A percentile compares a stretch with the other conserved stretches of the same genome.
Conservation (phyloP, 92 coral and sea anemone species). For the Phymanthus crucifer region DNA sequence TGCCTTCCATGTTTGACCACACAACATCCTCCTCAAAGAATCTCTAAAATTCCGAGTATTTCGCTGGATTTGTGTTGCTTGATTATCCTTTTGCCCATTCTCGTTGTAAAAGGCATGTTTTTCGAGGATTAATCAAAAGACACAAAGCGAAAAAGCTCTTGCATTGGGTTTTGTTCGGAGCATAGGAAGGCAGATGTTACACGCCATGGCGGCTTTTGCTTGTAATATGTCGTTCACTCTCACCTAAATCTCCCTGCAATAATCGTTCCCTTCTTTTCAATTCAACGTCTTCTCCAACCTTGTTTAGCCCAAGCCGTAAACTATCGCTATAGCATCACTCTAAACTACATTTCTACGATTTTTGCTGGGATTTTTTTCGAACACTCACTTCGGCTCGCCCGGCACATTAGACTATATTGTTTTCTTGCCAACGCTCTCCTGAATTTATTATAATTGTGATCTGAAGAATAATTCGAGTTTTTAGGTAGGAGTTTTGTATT, state of each 20-base stretch:
- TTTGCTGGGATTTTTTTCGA: neutral
- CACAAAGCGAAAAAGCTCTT: conserved; percentile 12
- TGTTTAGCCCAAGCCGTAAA: neutral
- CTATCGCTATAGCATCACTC: neutral
- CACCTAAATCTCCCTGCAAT: neutral
- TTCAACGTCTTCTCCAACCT: neutral
- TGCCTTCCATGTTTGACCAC: conserved; percentile 11
- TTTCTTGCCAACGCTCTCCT: conserved; percentile 3
- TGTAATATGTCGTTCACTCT: neutral
- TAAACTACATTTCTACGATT: neutral
- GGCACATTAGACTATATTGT: neutral
- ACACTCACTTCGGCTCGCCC: neutral
- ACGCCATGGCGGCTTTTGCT: neutral
- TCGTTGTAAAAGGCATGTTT: conserved; percentile 2
- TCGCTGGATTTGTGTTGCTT: conserved; percentile 27
- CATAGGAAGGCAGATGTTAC: conserved; percentile 26
- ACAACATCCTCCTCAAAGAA: conserved; percentile 12
- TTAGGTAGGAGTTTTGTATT: neutral
- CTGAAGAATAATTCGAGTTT: neutral
- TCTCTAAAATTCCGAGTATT: conserved; percentile 42
- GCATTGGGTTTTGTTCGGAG: conserved; percentile 15
- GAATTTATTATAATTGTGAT: neutral
- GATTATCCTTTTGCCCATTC: conserved; percentile 7
- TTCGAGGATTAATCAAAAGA: conserved; percentile 18
- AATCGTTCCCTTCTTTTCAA: conserved; percentile 1